Evolutionary conservation across 1,140 invertebrate species (phyloP), one percentile per base, ranked within the genome.

Genomic region (Drosophila nikananu): DNA sequence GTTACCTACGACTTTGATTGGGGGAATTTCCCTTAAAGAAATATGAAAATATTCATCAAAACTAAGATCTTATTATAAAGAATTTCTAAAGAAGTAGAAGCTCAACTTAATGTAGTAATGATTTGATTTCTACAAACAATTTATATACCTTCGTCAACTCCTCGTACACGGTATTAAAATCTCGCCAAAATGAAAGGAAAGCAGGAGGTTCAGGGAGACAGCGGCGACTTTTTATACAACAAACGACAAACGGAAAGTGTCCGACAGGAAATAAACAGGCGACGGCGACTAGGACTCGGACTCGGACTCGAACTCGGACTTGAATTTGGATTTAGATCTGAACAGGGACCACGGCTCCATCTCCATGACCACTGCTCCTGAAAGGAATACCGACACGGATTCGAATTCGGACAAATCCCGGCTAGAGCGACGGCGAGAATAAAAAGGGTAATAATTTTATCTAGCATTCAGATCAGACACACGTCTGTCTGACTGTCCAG

Each of bases 361-460:
- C 42, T 13, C 35, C 61, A 41, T 37, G 12, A 35, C 41, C 68
- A 35, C 41, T 25, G 46, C 65, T 54, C 25, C 51, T 61, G 67
- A 19, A 60, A 51, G 27, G 54, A 30, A 72, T 48, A 61, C 68
- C 67, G 66, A 73, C 77, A 80, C 77, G 60, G 60, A 62, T 77
- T 77, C 57, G 42, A 63, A 64, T 66, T 67, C 44, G 64, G 62
- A 62, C 78, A 80, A 80, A 80, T 81, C 78, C 77, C 66, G 57
- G 72, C 68, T 44, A 54, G 49, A 72, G 67, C 39, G 46, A 46
- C 79, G 62, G 71, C 82, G 59, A 91, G 81, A 89, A 90, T 86
- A 92, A 92, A 92, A 92, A 92, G 90, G 86, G 90, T 92, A 92
- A 92, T 92, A 92, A 92, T 92, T 92, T 92, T 92, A 92, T 92